phyloP scores from a whole-genome alignment of 2,888 invertebrate species.

The Rhorus exstirpatorius region DNA sequence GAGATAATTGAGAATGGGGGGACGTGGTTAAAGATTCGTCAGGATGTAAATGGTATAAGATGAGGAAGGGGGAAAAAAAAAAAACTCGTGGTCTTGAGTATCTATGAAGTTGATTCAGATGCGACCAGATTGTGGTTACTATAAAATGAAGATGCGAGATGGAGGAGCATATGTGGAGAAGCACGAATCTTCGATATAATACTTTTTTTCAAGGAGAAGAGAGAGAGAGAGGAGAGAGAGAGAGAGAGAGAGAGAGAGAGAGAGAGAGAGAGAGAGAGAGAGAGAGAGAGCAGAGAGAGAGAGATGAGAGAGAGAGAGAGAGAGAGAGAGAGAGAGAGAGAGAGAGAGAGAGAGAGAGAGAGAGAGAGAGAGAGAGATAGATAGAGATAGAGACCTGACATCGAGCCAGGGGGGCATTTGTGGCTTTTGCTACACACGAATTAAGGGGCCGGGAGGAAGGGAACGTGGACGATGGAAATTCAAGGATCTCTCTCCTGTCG shows the following conservation, averaged over 20 bases:
- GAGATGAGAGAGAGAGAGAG: too few species aligned
- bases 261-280: too few species aligned
- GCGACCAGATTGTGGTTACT: neutral
- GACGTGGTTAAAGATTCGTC: too few species aligned
- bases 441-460: constrained; percentile 47
- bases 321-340: neutral
- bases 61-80: too few species aligned
- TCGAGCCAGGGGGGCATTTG: constrained; percentile 5
- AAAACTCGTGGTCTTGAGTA: neutral
- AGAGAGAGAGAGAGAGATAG: too few species aligned
- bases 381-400: constrained; percentile 32
- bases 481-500: constrained; percentile 69
- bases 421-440: constrained; percentile 43
- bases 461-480: constrained; percentile 70
- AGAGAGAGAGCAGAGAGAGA: too few species aligned
- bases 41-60: too few species aligned
- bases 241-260: too few species aligned
- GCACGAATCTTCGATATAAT: constrained; percentile 5
- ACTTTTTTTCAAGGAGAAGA: too few species aligned
- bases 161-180: neutral
- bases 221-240: too few species aligned
- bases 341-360: neutral
- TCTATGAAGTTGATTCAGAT: neutral
- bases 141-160: neutral
- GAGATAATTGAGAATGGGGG: too few species aligned